Evolutionary conservation across 2,113 vertebrate genomes (phyloP).

Genomic region (Alligator mississippiensis): DNA sequence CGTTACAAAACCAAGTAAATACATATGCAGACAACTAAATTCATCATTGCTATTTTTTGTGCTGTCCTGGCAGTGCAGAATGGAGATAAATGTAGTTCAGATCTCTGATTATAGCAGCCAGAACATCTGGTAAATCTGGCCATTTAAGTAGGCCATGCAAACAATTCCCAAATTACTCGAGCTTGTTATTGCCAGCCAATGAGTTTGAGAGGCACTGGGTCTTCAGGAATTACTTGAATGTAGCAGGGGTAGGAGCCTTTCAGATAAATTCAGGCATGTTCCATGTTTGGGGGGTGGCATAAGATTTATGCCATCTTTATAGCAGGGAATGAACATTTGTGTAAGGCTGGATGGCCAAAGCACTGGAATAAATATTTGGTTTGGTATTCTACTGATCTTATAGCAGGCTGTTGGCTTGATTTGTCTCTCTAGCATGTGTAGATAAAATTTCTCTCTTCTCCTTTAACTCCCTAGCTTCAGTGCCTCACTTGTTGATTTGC

Average conservation of each 20-base stretch:
- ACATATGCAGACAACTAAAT: neutral
- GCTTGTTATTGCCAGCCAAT: neutral
- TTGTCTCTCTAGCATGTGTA: neutral
- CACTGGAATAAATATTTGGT: neutral
- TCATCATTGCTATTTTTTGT: neutral
- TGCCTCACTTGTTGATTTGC: fast-evolving
- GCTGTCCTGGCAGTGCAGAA: neutral
- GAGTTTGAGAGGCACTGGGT: neutral
- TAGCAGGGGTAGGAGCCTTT: neutral
- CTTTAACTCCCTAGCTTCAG: neutral
- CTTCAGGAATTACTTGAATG: neutral
- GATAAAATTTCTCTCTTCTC: neutral
- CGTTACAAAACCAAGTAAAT: neutral
- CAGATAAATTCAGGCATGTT: neutral
- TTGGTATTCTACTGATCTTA: neutral
- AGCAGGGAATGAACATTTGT: neutral
- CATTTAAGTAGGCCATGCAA: neutral
- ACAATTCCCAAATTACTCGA: neutral
- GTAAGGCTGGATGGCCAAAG: neutral
- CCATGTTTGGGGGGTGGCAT: fast-evolving
- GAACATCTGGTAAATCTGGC: neutral
- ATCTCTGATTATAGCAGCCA: neutral
- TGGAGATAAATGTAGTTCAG: neutral
- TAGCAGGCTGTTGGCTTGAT: neutral
- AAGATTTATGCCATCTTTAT: neutral